These are phyloP conservation scores for Drosophila mettleri DNA, from an alignment of 2,888 invertebrate species.

Conservation along the genomic window DNA sequence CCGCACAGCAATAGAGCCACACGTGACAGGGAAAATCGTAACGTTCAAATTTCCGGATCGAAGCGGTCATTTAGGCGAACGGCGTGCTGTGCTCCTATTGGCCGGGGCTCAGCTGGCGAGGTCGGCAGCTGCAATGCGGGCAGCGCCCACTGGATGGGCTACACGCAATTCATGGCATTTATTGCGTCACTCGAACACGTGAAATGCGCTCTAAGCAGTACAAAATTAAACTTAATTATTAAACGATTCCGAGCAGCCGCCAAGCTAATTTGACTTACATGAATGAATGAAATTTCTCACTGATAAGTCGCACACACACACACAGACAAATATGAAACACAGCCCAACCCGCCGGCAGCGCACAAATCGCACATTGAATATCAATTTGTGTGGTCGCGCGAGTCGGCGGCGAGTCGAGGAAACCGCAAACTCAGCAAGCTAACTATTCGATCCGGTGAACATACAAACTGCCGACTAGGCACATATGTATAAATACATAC, in stretches of 20 bases:
- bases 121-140: conserved; percentile 8
- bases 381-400: conserved; percentile 66
- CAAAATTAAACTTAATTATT: conserved; percentile 66
- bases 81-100: conserved; percentile 28
- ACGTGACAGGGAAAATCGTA: conserved; percentile 40
- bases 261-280: conserved; percentile 70
- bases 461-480: conserved; percentile 50
- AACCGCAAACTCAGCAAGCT: conserved; percentile 56
- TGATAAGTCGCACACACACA: conserved; percentile 57
- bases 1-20: conserved; percentile 25
- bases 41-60: conserved; percentile 19
- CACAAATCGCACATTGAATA: conserved; percentile 52
- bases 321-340: conserved; percentile 4
- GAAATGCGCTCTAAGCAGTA: conserved; percentile 59
- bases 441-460: conserved; percentile 24
- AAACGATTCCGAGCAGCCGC: conserved; percentile 43
- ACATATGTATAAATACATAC: conserved; percentile 12
- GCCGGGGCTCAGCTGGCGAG: conserved; percentile 12
- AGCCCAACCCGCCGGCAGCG: neutral
- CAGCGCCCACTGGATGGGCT: conserved; percentile 8
- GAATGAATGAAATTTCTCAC: conserved; percentile 67
- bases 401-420: conserved; percentile 41
- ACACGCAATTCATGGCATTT: conserved; percentile 51
- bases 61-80: conserved; percentile 6
- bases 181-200: conserved; percentile 70